A percentile compares a stretch with the other conserved stretches of the same genome.
phyloP scores from a whole-genome alignment of 2,797 vertebrate genomes.

The Rousettus madagascariensis region DNA sequence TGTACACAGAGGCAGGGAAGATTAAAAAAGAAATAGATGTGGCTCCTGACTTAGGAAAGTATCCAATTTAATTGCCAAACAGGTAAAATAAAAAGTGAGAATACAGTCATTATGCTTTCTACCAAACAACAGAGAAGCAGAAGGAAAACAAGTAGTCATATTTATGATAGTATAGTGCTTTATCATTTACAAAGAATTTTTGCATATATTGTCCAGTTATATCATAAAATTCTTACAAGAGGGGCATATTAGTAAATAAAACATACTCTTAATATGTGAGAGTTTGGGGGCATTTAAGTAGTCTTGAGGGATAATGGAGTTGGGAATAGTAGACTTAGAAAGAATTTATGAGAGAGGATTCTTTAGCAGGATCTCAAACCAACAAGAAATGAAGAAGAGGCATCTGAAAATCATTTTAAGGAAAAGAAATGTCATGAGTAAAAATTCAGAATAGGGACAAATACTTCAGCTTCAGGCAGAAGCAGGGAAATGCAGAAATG shows the following conservation, averaged over 20 bases:
- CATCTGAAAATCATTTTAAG: background rate
- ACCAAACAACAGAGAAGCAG: background rate
- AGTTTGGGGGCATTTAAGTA: background rate
- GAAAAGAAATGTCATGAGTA: background rate
- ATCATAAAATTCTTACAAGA: background rate
- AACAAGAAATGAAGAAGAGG: background rate
- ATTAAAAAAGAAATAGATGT: background rate
- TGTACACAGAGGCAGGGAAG: background rate
- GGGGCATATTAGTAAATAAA: background rate
- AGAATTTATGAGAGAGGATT: background rate
- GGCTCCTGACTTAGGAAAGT: background rate
- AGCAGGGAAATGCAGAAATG: background rate
- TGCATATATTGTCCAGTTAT: background rate
- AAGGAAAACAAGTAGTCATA: background rate
- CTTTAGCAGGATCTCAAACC: background rate
- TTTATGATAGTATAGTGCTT: background rate
- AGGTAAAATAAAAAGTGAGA: background rate
- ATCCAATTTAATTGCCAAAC: background rate
- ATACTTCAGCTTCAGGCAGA: background rate
- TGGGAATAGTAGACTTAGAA: background rate
- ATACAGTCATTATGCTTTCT: background rate
- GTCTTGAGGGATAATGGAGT: background rate
- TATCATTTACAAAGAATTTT: background rate
- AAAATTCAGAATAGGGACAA: background rate
- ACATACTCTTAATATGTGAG: background rate